Base-by-base conservation (phyloP, 2,113 vertebrate genomes). In the Nibea albiflora region DNA sequence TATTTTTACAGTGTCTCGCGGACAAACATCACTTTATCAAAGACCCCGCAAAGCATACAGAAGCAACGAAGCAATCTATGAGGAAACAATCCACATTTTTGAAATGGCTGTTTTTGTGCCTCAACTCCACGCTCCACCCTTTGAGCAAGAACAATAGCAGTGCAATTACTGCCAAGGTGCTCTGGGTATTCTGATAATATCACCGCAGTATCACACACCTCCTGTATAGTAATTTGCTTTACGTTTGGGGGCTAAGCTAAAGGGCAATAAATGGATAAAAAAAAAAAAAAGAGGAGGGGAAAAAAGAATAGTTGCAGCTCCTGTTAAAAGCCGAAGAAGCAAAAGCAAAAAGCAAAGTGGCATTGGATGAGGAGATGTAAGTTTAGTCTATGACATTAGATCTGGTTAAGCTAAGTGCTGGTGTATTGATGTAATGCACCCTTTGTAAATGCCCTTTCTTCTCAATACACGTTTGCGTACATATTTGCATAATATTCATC, bases 91-190 rank as follows among this genome's bases (percentile, higher is more conserved):
- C 16, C 1, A 3, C 9, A 5, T 76, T 76, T 76, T 75, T 26
- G 54, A 84, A 78, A 65, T 47, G 46, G 50, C 70, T 73, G 61
- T n/a, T 49, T 52, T 65, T 73, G 46, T 62, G 52, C 68, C 62
- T 66, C 44, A 68, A 14, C 65, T 31, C 50, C 58, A n/a, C 2
- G 12, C 42, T 73, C 31, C 77, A 71, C n/a, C 46, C 60, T 77
- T 56, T 78, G 24, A 81, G 57, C 42, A 65, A 24, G 57, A 81
- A 73, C 73, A 78, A 63, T 71, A 83, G 71, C 66, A 53, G 28
- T 62, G 77, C 54, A 78, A 81, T 83, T 78, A 77, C 64, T 89
- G 80, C 58, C 50, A 61, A 63, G 58, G 54, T 77, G 60, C 82
- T 74, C 58, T 78, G 69, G 56, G 82, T 56, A 67, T 50, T 44